A percentile compares a stretch with the other conserved stretches of the same genome.
phyloP scores from a whole-genome alignment of 2,113 vertebrate species.

The Synodontis membranacea region DNA sequence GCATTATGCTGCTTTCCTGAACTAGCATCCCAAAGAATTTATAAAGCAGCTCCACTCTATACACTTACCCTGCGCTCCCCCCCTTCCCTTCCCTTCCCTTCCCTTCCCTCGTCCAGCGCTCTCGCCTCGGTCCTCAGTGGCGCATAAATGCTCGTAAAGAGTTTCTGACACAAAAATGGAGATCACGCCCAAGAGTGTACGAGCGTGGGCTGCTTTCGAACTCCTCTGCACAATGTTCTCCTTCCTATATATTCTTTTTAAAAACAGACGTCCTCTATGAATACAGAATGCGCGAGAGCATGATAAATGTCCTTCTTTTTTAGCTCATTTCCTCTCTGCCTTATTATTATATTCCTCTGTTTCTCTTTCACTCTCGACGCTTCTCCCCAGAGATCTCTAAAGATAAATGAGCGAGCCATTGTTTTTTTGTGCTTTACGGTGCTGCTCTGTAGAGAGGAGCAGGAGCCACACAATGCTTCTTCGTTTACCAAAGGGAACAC shows the following conservation, averaged over 20 bases:
- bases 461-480: background rate
- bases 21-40: constrained; percentile 14
- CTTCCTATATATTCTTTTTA: background rate
- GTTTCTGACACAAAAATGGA: background rate
- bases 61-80: background rate
- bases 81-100: background rate
- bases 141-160: background rate
- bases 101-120: background rate
- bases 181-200: background rate
- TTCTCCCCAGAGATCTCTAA: background rate
- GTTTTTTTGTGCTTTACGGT: constrained; percentile 6
- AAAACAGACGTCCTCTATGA: background rate
- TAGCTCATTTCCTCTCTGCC: constrained; percentile 3
- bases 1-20: background rate
- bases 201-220: background rate
- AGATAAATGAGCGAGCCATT: constrained; percentile 25
- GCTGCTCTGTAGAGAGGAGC: background rate
- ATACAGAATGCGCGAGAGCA: background rate
- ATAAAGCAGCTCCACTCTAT: constrained; percentile 10
- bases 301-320: constrained; percentile 18
- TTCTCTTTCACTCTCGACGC: background rate
- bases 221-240: background rate
- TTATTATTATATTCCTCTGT: background rate
- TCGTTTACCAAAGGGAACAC: background rate
- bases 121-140: background rate